These are phyloP conservation scores for Melanotaenia trifasciata DNA, from an alignment of 2,797 vertebrate genomes.

Conservation along the genomic window DNA sequence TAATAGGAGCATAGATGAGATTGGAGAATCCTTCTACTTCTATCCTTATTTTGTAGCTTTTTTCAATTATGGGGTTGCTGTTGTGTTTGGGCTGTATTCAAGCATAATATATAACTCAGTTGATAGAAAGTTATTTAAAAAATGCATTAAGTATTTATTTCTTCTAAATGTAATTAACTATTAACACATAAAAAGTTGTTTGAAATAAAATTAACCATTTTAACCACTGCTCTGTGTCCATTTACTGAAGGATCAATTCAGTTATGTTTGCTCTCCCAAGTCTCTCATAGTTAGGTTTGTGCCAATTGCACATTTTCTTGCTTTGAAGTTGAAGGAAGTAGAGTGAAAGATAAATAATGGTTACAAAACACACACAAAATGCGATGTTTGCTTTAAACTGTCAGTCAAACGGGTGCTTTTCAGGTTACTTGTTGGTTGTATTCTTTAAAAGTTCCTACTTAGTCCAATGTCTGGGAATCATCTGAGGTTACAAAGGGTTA, in stretches of 20 bases:
- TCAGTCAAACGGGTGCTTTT: not conserved
- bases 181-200: slow-evolving; percentile 18
- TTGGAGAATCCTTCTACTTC: slow-evolving; percentile 4
- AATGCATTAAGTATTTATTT: slow-evolving; percentile 19
- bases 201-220: slow-evolving; percentile 29
- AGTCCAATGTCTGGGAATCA: slow-evolving; percentile 42
- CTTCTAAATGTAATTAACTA: slow-evolving; percentile 29
- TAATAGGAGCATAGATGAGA: slow-evolving; percentile 13
- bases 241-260: slow-evolving; percentile 11
- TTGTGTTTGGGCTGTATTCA: slow-evolving; percentile 12
- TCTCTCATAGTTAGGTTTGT: slow-evolving; percentile 20
- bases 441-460: slow-evolving; percentile 20
- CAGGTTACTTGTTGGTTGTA: not conserved
- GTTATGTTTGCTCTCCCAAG: slow-evolving; percentile 29
- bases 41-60: not conserved
- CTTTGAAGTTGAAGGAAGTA: slow-evolving; percentile 12
- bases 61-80: slow-evolving; percentile 6
- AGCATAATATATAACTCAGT: slow-evolving; percentile 25
- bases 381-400: slow-evolving; percentile 3
- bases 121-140: slow-evolving; percentile 3
- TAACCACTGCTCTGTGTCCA: slow-evolving; percentile 24
- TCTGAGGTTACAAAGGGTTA: slow-evolving; percentile 69
- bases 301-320: slow-evolving; percentile 7
- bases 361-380: not conserved
- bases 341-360: slow-evolving; percentile 12